Evolutionary conservation across 1,140 invertebrate genomes (phyloP).

Genomic region (Brachionus manjavacas): DNA sequence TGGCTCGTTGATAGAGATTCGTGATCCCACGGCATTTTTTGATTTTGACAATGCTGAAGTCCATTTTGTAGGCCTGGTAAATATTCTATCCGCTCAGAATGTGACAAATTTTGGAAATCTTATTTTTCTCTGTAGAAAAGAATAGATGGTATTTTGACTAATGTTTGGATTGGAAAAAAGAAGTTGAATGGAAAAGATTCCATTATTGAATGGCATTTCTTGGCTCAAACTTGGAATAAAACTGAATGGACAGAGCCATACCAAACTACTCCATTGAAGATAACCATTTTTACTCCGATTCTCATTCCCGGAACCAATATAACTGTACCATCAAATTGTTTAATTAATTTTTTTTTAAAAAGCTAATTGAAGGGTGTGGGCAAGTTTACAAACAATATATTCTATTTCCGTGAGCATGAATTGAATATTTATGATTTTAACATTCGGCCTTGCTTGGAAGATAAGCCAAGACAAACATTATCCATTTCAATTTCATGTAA

Average conservation of each 20-base stretch:
- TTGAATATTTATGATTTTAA: slow-evolving; percentile 33
- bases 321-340: background rate
- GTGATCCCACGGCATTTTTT: slow-evolving; percentile 1
- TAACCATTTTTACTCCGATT: background rate
- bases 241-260: background rate
- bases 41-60: slow-evolving; percentile 6
- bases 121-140: slow-evolving; percentile 1
- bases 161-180: slow-evolving; percentile 37
- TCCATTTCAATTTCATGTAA: background rate
- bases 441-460: background rate
- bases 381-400: background rate
- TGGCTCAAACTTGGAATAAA: slow-evolving; percentile 4
- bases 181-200: background rate
- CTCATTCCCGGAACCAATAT: background rate
- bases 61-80: background rate
- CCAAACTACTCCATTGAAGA: background rate
- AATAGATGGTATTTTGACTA: background rate
- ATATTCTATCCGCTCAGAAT: background rate
- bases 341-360: background rate
- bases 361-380: background rate
- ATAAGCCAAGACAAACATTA: background rate
- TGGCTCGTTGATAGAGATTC: background rate
- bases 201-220: slow-evolving; percentile 20
- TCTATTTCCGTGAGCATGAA: slow-evolving; percentile 1
- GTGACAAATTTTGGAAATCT: background rate